Evolutionary conservation across 37 sponge, comb jelly and placozoan species (phyloP).

Genomic region (Lycopodina hypogea): DNA sequence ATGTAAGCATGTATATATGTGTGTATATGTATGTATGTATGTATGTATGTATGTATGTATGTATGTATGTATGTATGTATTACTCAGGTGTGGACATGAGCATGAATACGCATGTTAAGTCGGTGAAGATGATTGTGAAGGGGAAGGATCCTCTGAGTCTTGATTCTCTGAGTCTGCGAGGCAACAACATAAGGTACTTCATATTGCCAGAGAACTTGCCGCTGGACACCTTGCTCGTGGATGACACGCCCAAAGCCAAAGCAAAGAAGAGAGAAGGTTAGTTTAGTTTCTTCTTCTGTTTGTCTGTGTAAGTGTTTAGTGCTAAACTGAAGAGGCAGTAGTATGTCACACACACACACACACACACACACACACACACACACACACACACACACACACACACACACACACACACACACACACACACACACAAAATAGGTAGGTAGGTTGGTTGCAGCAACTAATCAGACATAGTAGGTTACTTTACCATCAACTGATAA

Average conservation of each 20-base stretch:
- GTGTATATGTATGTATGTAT: no score
- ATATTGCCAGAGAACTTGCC: slow-evolving; percentile 95
- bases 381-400: no score
- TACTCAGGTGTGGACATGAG: slow-evolving; percentile 95
- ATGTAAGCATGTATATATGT: no score
- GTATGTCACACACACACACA: no score
- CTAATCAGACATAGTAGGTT: no score
- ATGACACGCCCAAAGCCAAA: slow-evolving; percentile 80
- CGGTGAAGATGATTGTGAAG: slow-evolving; percentile 97
- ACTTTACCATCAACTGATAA: no score
- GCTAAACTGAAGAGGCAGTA: background rate
- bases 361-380: no score
- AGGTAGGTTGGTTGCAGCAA: no score
- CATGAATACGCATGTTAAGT: slow-evolving; percentile 98
- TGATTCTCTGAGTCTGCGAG: slow-evolving; percentile 90
- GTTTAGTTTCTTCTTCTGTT: background rate
- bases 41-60: no score
- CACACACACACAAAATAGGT: no score
- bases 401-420: no score
- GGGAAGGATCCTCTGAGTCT: slow-evolving; percentile 84
- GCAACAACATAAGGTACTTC: slow-evolving; percentile 96
- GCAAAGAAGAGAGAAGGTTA: slow-evolving; percentile 61
- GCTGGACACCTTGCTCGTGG: slow-evolving; percentile 91
- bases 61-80: no score
- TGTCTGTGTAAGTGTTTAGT: background rate